phyloP scores from a whole-genome alignment of 2,797 vertebrate species.

The Xerus rutilus region DNA sequence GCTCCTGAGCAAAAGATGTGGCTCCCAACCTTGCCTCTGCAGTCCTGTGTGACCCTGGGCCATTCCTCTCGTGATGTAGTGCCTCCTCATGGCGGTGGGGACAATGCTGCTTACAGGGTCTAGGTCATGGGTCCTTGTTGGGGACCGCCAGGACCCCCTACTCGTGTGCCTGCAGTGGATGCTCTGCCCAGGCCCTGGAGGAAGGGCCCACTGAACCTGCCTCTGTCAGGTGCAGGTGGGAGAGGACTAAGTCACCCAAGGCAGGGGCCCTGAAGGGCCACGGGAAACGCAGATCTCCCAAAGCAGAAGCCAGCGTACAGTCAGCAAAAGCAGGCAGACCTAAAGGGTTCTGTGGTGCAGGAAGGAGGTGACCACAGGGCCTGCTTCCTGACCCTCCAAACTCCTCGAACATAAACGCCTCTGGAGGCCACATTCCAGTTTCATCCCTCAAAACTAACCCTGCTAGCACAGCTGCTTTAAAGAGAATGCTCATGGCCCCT shows the following conservation, averaged over 20 bases:
- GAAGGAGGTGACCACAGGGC: too few species aligned
- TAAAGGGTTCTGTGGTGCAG: accelerated
- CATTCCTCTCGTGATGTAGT: accelerated
- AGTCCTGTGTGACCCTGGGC: neutral
- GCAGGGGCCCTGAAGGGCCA: neutral
- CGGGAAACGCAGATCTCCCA: neutral
- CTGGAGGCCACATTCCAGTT: neutral
- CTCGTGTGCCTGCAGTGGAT: accelerated
- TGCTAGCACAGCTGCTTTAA: accelerated
- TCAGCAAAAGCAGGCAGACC: too few species aligned
- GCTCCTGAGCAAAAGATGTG: accelerated
- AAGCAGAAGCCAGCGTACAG: accelerated
- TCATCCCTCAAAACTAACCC: accelerated
- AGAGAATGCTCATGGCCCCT: accelerated
- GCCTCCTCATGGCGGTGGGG: accelerated
- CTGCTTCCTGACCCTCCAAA: neutral
- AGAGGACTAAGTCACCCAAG: neutral
- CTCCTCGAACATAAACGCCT: accelerated
- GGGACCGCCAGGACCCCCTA: neutral
- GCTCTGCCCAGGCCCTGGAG: neutral
- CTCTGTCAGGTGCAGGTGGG: accelerated
- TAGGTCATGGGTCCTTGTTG: accelerated
- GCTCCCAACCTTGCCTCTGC: neutral
- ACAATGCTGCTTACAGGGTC: accelerated
- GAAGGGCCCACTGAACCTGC: neutral